phyloP scores from a whole-genome alignment of 2,113 vertebrate species.

The Boulengerochromis microlepis region DNA sequence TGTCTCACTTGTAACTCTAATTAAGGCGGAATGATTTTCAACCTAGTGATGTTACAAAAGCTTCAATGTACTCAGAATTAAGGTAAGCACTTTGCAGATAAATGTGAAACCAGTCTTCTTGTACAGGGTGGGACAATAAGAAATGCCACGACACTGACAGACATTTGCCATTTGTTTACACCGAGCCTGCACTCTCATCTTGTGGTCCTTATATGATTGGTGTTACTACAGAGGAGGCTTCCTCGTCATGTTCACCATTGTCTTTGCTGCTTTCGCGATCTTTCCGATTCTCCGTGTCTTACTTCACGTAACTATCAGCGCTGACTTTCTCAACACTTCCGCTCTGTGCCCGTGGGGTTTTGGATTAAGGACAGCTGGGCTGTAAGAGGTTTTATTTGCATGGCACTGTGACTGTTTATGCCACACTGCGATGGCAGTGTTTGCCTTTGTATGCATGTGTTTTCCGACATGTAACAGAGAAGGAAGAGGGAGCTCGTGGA shows the following conservation, averaged over 20 bases:
- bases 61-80: background rate
- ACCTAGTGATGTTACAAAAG: background rate
- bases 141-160: background rate
- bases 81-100: background rate
- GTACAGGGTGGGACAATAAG: background rate
- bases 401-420: background rate
- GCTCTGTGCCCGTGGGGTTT: background rate
- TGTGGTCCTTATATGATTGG: background rate
- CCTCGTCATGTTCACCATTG: background rate
- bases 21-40: background rate
- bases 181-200: background rate
- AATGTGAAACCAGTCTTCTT: background rate
- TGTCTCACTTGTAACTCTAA: background rate
- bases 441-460: background rate
- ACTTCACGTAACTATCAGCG: background rate
- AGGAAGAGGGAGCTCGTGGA: background rate
- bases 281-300: background rate
- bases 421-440: background rate
- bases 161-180: conserved; percentile 24
- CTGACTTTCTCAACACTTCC: background rate
- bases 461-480: background rate
- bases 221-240: background rate
- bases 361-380: background rate
- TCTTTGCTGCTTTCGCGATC: background rate
- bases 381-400: background rate